Evolutionary conservation across 2,888 invertebrate genomes (phyloP), one percentile per base, ranked within the genome.

Genomic region (Hanleya hanleyi): DNA sequence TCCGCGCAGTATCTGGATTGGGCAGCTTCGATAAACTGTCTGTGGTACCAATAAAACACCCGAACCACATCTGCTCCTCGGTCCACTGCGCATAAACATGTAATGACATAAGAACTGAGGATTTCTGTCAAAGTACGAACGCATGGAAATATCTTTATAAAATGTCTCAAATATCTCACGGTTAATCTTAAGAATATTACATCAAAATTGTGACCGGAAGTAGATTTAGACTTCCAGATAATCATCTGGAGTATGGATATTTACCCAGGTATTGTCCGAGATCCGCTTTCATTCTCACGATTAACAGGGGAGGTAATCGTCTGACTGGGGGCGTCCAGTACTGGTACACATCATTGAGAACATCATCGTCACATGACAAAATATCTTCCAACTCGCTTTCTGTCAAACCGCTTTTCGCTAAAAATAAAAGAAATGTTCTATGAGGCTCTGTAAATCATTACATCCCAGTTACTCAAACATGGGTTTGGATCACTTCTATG

Each of bases 281-380:
- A 49, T 87, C 88, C 36, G 81, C 81, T 68, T 82, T 83, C 36
- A 89, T 74, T 26, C 89, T 75, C 32, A 87, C 86, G 69, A 86
- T 74, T 7, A 87, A 76, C 6, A 89, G 78, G 3, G 89, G 89
- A 33, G 89, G 89, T 35, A 88, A 78, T n/a, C 89, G 77, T 32
- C 88, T 74, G 41, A 87, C 78, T 7, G 89, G 88, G n/a, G 87
- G 87, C 1, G 83, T 84, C 85, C 86, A 88, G 71, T 82, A 87
- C 79, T 83, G 78, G 74, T 87, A 87, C 7, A 87, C 57, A 26
- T 57, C 57, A 29, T 57, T 57, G 26, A 57, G 29, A 15, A 57
- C 57, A 15, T 57, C 57, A 84, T 87, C 88, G 72, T 84, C 84
- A 71, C 85, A 84, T 32, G 87, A 86, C 65, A 87, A 72, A 35